These are phyloP conservation scores for Blennius ocellaris DNA, from an alignment of 2,113 vertebrate species.

Conservation along the genomic window DNA sequence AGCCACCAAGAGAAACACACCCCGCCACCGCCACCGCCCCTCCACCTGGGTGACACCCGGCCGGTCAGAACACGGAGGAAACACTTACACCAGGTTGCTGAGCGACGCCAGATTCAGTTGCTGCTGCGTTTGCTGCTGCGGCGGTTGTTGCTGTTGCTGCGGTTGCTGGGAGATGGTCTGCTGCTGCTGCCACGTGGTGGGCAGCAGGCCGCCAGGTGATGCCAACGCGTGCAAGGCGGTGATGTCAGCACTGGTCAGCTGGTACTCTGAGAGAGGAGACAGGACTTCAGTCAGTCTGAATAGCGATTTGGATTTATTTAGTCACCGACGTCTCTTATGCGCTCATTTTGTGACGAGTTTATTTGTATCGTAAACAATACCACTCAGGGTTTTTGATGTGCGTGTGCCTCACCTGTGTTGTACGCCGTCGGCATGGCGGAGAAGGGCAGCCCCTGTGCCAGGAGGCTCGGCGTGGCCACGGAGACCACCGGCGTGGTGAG, in stretches of 20 bases:
- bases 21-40: neutral
- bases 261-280: constrained; percentile 87
- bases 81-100: constrained; percentile 94
- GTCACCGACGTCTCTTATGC: no score
- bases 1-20: constrained; percentile 1
- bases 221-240: constrained; percentile 93
- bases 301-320: no score
- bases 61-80: neutral
- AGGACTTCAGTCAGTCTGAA: neutral
- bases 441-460: constrained; percentile 89
- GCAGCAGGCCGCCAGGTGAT: constrained; percentile 89
- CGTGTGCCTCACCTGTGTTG: constrained; percentile 81
- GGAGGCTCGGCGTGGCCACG: constrained; percentile 92
- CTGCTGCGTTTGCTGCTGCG: constrained; percentile 82
- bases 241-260: constrained; percentile 95
- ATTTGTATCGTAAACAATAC: no score
- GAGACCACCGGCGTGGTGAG: constrained; percentile 95
- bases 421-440: constrained; percentile 85
- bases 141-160: constrained; percentile 85
- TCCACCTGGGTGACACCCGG: neutral
- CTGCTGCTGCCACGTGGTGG: constrained; percentile 94
- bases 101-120: constrained; percentile 93
- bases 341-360: no score
- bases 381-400: no score
- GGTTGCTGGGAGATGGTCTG: constrained; percentile 85